Evolutionary conservation across 2,888 invertebrate genomes (phyloP), one percentile per base, ranked within the genome.

Genomic region (Heliconius ethilla): DNA sequence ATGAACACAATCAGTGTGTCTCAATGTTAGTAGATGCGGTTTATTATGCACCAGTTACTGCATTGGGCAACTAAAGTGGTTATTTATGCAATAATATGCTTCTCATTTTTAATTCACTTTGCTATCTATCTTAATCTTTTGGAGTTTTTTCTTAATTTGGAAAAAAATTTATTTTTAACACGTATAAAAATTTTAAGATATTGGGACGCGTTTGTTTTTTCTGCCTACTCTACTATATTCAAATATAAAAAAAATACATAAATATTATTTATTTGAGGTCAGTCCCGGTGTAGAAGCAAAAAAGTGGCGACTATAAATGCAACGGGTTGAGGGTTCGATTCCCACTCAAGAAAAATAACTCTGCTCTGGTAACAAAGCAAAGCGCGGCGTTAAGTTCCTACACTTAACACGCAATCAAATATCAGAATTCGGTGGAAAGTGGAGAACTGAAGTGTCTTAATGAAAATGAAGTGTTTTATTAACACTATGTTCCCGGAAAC

Each of bases 21-120:
- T 40, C 7, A 40, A 69, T 69, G 29, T 45, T 51, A 22, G 22
- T 29, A 55, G 55, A 55, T 55, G 70, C 70, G 55, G 55, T 55
- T 29, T 55, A 72, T 72, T 55, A 72, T 72, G 70, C 70, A 72
- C 55, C 29, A 72, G 55, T 72, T 55, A 55, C 70, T 55, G 70
- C 70, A 72, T 72, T 72, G 55, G 10, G 70, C 70, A 72, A 74
- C 25, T 40, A 18, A 22, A 74, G 63, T 25, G 9, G 10, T 29
- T 33, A 6, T 2, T 27, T 63, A 18, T 13, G 45, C 62, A 73
- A 73, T 18, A 2, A 18, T 22, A 51, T 51, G 18, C 3, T 51
- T 51, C 18, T 51, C 22, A 22, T 18, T 51, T 51, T 51, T 22
- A 51, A 51, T 18, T 51, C 18, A 7, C 7, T 22, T 22, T 51